Conservation (phyloP, 2,888 invertebrate genomes). For the Tholera decimalis region DNA sequence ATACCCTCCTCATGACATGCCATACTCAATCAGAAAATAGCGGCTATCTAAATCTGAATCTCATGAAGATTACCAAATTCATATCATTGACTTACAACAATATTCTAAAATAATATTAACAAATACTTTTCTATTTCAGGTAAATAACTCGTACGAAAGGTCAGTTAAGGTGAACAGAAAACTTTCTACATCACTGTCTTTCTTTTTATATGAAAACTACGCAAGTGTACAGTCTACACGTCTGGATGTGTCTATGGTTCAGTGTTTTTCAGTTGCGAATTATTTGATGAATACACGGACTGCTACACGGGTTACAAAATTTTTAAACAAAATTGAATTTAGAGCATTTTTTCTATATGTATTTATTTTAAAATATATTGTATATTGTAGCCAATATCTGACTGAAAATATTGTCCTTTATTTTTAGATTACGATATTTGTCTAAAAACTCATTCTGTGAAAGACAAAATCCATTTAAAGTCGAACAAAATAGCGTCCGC, state of each 20-base stretch:
- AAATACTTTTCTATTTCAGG: slow-evolving; percentile 46
- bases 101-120: not conserved
- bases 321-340: not conserved
- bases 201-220: slow-evolving; percentile 64
- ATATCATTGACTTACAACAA: too few species aligned
- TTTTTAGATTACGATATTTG: slow-evolving; percentile 9
- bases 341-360: slow-evolving; percentile 15
- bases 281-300: slow-evolving; percentile 36
- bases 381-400: slow-evolving; percentile 17
- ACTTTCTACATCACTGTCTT: slow-evolving; percentile 64
- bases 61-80: too few species aligned
- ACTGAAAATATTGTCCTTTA: not conserved
- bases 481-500: slow-evolving; percentile 53
- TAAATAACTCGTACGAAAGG: slow-evolving; percentile 53
- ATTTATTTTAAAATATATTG: slow-evolving; percentile 28
- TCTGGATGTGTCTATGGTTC: slow-evolving; percentile 51
- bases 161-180: slow-evolving; percentile 52
- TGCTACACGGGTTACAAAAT: slow-evolving; percentile 13
- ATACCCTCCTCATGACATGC: too few species aligned
- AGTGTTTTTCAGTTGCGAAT: slow-evolving; percentile 37
- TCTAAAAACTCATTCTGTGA: slow-evolving; percentile 18
- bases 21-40: too few species aligned
- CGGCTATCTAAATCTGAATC: too few species aligned
- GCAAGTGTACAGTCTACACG: slow-evolving; percentile 51
- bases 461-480: slow-evolving; percentile 47